These are phyloP conservation scores for Aricia agestis DNA, from an alignment of 1,140 invertebrate genomes.

Conservation along the genomic window DNA sequence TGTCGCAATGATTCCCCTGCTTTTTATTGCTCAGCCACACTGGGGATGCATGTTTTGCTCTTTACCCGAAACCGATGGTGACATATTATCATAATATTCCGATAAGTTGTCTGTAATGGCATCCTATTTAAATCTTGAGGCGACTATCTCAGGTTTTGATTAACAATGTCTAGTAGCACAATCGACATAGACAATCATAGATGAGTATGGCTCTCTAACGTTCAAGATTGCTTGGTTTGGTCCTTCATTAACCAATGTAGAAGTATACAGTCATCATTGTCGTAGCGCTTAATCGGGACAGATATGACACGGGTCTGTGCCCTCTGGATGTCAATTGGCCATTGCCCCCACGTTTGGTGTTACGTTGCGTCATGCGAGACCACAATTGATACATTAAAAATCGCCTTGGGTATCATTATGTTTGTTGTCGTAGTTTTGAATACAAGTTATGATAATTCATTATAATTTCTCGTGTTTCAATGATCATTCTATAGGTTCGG, in stretches of 20 bases:
- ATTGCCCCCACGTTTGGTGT: not conserved
- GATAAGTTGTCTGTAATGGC: not conserved
- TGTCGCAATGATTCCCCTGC: constrained; percentile 32
- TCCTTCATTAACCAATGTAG: too few species aligned
- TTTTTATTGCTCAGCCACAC: constrained; percentile 19
- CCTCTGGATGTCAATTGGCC: not conserved
- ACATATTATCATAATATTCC: not conserved
- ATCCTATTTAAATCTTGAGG: not conserved
- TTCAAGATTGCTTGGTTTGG: too few species aligned
- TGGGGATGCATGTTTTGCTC: constrained; percentile 2
- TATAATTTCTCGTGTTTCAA: too few species aligned
- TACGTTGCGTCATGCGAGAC: not conserved
- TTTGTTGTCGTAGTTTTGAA: not conserved
- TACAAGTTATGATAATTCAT: too few species aligned
- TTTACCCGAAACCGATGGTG: not conserved
- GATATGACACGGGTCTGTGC: not conserved
- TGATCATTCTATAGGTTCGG: too few species aligned
- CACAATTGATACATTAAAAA: constrained; percentile 1
- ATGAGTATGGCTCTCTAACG: too few species aligned
- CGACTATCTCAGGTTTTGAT: too few species aligned
- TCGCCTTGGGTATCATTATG: not conserved
- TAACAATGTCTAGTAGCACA: too few species aligned
- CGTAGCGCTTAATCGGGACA: not conserved
- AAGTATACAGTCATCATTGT: not conserved
- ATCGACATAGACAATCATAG: too few species aligned